A percentile compares a stretch with the other conserved stretches of the same genome.
Conservation (phyloP, 2,888 invertebrate genomes). For the Quadroppia sp. region DNA sequence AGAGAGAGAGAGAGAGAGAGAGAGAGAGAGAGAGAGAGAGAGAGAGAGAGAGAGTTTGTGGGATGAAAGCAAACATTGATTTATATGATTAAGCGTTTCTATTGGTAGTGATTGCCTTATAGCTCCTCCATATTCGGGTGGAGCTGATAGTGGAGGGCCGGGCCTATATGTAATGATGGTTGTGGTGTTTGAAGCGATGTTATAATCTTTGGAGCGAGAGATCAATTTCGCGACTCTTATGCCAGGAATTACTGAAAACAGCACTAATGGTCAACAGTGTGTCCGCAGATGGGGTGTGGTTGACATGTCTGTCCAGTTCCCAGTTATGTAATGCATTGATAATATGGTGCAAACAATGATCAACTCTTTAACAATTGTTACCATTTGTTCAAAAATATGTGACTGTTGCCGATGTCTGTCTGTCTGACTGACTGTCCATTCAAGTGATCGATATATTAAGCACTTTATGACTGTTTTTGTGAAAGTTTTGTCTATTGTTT, state of each 20-base stretch:
- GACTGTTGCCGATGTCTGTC: conserved; percentile 4
- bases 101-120: background rate
- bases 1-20: background rate
- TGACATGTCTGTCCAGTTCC: background rate
- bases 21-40: background rate
- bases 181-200: conserved; percentile 31
- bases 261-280: conserved; percentile 23
- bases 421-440: conserved; percentile 4
- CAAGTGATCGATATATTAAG: conserved; percentile 22
- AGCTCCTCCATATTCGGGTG: conserved; percentile 20
- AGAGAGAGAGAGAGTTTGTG: background rate
- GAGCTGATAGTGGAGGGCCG: conserved; percentile 2
- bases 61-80: conserved; percentile 29
- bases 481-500: background rate
- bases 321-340: conserved; percentile 19
- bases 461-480: conserved; percentile 3
- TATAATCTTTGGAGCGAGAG: conserved; percentile 23
- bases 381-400: background rate
- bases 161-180: background rate
- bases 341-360: conserved; percentile 27
- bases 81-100: conserved; percentile 6
- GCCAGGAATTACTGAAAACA: conserved; percentile 14
- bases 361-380: conserved; percentile 20
- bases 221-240: conserved; percentile 35
- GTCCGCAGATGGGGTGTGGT: conserved; percentile 25